Evolutionary conservation across 2,113 vertebrate species (phyloP).

Genomic region (Phaethon lepturus): DNA sequence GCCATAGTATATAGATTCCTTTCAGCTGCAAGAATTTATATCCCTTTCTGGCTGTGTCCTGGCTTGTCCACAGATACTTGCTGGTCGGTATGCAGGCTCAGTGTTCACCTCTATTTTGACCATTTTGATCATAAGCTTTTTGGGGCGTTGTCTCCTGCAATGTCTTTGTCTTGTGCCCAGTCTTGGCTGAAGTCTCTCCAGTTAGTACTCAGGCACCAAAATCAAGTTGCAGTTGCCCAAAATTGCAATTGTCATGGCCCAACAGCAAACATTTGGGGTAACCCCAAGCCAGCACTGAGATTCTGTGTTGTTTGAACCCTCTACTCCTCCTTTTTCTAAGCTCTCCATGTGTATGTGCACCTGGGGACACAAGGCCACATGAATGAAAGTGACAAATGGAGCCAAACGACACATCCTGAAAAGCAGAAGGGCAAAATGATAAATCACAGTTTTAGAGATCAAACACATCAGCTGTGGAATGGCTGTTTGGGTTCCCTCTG

Average conservation of each 20-base stretch:
- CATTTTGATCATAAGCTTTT: not conserved
- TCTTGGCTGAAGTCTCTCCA: not conserved
- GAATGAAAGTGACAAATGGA: not conserved
- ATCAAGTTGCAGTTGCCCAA: not conserved
- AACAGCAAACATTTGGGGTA: not conserved
- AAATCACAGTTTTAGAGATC: not conserved
- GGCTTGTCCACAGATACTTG: not conserved
- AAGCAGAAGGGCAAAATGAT: not conserved
- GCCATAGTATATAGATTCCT: not conserved
- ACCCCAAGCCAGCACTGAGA: not conserved
- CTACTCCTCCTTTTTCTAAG: not conserved
- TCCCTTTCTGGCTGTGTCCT: not conserved
- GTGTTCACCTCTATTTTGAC: not conserved
- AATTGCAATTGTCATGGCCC: not conserved
- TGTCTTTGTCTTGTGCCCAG: not conserved
- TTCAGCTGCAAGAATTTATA: not conserved
- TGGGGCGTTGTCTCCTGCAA: not conserved
- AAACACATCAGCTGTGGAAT: not conserved
- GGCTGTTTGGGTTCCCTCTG: not conserved
- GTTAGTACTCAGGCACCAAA: not conserved
- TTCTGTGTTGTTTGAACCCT: not conserved
- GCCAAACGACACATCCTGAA: not conserved
- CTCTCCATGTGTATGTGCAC: not conserved
- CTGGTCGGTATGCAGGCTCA: rapidly evolving
- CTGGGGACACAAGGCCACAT: not conserved